A percentile compares a stretch with the other conserved stretches of the same genome.
Conservation (phyloP, 2,797 vertebrate genomes). For the Borostomias antarcticus region DNA sequence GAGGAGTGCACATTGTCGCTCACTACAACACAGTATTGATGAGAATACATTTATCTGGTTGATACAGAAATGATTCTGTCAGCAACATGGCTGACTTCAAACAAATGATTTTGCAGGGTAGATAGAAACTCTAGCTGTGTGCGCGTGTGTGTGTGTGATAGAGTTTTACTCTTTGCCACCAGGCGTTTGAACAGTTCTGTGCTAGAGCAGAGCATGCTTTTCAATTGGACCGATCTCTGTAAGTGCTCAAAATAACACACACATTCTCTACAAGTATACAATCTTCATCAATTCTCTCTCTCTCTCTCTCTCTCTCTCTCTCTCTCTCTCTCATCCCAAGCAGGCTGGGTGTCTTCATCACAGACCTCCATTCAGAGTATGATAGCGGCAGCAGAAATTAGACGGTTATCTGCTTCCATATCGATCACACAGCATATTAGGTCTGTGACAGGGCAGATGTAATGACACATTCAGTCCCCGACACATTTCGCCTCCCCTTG, state of each 20-base stretch:
- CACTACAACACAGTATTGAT: too few relatives aligned
- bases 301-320: too few relatives aligned
- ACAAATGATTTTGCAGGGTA: too few relatives aligned
- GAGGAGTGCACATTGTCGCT: too few relatives aligned
- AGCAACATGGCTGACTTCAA: too few relatives aligned
- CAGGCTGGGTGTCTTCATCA: slow-evolving; percentile 23
- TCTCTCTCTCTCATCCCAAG: too few relatives aligned
- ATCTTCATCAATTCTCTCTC: slow-evolving; percentile 30
- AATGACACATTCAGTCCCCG: slow-evolving; percentile 50
- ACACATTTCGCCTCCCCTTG: too few relatives aligned
- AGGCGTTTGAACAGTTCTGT: neutral
- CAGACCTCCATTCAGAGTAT: slow-evolving; percentile 42
- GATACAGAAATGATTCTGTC: too few relatives aligned
- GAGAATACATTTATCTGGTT: too few relatives aligned
- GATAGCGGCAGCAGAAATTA: slow-evolving; percentile 38
- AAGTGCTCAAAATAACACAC: neutral
- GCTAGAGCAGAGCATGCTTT: neutral
- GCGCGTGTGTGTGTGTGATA: neutral
- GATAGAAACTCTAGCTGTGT: too few relatives aligned
- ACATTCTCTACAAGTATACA: slow-evolving; percentile 31
- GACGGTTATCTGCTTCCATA: slow-evolving; percentile 36
- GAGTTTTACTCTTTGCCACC: neutral
- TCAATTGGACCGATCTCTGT: neutral
- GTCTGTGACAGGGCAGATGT: slow-evolving; percentile 40
- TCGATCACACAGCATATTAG: slow-evolving; percentile 49